Evolutionary conservation across 1,140 invertebrate species (phyloP), one percentile per base, ranked within the genome.

Genomic region (Pseudomyrmex sp.): DNA sequence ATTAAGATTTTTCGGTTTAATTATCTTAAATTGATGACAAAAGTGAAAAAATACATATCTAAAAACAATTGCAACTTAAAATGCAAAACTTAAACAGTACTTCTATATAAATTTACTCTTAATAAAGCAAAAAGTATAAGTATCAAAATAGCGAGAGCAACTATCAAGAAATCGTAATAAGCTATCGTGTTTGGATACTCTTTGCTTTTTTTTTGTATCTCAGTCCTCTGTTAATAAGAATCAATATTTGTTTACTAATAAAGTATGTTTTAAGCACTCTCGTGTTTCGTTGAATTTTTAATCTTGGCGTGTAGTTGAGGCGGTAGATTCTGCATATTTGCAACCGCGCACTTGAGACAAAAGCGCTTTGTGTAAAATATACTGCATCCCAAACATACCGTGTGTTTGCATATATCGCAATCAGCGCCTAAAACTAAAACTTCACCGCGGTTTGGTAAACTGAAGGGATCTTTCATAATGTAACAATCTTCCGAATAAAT

Each of bases 391-490:
- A 97, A 95, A 93, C 98, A 98, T 9, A 97, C 96, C 80, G 94
- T 75, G 85, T 95, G 96, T 10, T 94, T 90, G 94, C 98, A 98
- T 1, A 95, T 88, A 59, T 92, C 91, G 93, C 97, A 98, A 90
- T 97, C 95, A 35, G 95, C 94, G n/a, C 97, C 98, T 8, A 98
- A 87, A 0, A 97, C 94, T 35, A 97, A 91, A 90, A 97, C 95
- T 93, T 97, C 96, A 48, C 96, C 96, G 91, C 95, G 96, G 83
- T 95, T 95, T 18, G 96, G 95, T 1, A 96, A 93, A 90, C 95
- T 95, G 90, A 98, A 98, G 3, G 98, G 97, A 95, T 98, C 97
- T 90, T 97, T 96, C 95, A 97, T 97, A 0, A 98, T 92, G 92
- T 97, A 98, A 83, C 95, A 96, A 12, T 97, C 95, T 92, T 97